A percentile compares a stretch with the other conserved stretches of the same genome.
Evolutionary conservation across 2,113 vertebrate genomes (phyloP).

Genomic region (Pelmatolapia mariae): DNA sequence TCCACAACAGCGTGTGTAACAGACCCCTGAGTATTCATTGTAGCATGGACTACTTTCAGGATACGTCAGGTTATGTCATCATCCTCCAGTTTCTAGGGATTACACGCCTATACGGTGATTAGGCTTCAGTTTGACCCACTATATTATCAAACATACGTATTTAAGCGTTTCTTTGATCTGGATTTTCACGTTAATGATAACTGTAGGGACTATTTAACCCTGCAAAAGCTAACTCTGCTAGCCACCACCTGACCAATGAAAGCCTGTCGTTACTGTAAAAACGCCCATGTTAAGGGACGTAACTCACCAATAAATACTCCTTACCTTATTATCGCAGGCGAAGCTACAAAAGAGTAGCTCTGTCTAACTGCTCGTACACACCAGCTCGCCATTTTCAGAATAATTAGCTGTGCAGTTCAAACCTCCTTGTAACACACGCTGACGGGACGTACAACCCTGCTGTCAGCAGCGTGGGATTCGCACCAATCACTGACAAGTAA

Average conservation of each 20-base stretch:
- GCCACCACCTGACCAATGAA: background rate
- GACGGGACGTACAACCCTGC: background rate
- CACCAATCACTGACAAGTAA: slow-evolving; percentile 28
- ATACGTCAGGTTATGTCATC: slow-evolving; percentile 9
- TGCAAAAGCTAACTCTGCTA: slow-evolving; percentile 2
- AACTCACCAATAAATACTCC: background rate
- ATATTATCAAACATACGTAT: background rate
- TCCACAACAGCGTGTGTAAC: background rate
- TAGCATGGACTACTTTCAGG: background rate
- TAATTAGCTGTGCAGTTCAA: background rate
- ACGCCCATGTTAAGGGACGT: background rate
- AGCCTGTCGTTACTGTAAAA: too few species aligned
- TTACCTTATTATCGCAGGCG: slow-evolving; percentile 58
- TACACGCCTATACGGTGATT: background rate
- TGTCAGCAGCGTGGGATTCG: fast-evolving
- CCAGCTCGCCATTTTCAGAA: slow-evolving; percentile 67
- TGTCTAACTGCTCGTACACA: slow-evolving; percentile 62
- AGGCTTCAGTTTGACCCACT: fast-evolving
- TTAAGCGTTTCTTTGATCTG: background rate
- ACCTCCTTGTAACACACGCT: slow-evolving; percentile 27
- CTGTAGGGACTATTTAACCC: background rate
- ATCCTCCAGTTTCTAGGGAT: background rate
- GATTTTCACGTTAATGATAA: background rate
- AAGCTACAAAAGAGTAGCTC: slow-evolving; percentile 50
- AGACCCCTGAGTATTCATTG: background rate